Conservation (phyloP, 2,797 vertebrate genomes). For the Enteromius fasciolatus region DNA sequence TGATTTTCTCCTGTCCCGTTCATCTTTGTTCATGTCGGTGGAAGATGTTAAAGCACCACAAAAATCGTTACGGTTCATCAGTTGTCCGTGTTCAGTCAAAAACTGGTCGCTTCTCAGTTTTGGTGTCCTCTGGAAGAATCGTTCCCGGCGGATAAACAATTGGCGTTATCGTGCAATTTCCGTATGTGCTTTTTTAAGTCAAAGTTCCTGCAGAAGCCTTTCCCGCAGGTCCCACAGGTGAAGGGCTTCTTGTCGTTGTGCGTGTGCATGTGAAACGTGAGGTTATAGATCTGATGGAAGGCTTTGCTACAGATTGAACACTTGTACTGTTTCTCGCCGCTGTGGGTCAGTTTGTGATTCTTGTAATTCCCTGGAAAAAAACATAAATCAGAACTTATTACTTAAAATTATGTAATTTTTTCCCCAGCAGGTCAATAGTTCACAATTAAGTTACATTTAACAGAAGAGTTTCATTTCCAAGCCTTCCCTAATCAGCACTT, state of each 20-base stretch:
- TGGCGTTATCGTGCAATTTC: slow-evolving; percentile 85
- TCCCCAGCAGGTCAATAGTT: slow-evolving; percentile 61
- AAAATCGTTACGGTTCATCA: slow-evolving; percentile 20
- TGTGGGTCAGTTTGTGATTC: slow-evolving; percentile 91
- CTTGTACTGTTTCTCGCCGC: slow-evolving; percentile 90
- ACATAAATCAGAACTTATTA: no score
- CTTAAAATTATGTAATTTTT: not conserved
- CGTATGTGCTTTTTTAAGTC: slow-evolving; percentile 91
- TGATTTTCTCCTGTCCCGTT: slow-evolving; percentile 2
- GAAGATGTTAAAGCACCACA: slow-evolving; percentile 16
- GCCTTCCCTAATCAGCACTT: slow-evolving; percentile 78
- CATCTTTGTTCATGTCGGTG: slow-evolving; percentile 37
- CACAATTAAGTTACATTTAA: slow-evolving; percentile 65
- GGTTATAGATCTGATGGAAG: slow-evolving; percentile 90
- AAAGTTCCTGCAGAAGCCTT: slow-evolving; percentile 93
- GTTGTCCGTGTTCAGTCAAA: slow-evolving; percentile 47
- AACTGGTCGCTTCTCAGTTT: slow-evolving; percentile 66
- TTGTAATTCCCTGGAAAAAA: slow-evolving; percentile 84
- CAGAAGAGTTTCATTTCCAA: slow-evolving; percentile 52
- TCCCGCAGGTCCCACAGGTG: slow-evolving; percentile 88
- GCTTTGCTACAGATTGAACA: slow-evolving; percentile 91
- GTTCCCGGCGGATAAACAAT: slow-evolving; percentile 67
- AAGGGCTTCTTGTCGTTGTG: slow-evolving; percentile 93
- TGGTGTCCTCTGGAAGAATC: slow-evolving; percentile 79
- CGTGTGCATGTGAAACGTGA: slow-evolving; percentile 93